Evolutionary conservation across 2,113 vertebrate genomes (phyloP).

Genomic region (Xenopus laevis): DNA sequence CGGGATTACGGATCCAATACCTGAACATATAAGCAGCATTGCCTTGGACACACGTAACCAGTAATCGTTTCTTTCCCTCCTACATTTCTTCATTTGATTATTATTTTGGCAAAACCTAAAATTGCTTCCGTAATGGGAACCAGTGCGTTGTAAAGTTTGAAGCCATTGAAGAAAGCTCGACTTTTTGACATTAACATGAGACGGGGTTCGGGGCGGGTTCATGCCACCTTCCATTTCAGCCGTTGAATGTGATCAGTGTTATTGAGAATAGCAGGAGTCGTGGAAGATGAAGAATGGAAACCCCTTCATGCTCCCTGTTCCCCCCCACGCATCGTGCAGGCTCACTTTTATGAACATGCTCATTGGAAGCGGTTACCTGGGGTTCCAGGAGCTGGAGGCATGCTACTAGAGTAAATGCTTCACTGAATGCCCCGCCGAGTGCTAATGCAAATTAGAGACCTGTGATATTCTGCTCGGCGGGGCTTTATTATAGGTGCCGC

Average conservation of each 20-base stretch:
- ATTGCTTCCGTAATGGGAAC: too few species aligned
- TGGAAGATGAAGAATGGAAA: neutral
- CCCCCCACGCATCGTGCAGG: neutral
- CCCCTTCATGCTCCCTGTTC: neutral
- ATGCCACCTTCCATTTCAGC: constrained; percentile 16
- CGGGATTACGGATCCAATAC: too few species aligned
- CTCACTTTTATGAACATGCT: constrained; percentile 8
- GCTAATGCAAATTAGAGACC: constrained; percentile 25
- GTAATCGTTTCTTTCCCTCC: too few species aligned
- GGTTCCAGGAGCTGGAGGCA: constrained; percentile 30
- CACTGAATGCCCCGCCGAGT: constrained; percentile 35
- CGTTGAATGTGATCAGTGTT: constrained; percentile 17
- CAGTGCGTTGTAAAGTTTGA: too few species aligned
- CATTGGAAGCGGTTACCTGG: constrained; percentile 25
- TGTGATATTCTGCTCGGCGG: constrained; percentile 23
- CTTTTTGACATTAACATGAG: constrained; percentile 2
- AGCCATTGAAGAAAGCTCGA: neutral
- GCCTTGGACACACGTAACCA: too few species aligned
- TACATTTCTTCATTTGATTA: too few species aligned
- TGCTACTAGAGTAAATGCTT: constrained; percentile 31
- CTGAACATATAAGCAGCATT: too few species aligned
- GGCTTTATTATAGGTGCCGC: constrained; percentile 21
- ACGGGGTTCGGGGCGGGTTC: neutral
- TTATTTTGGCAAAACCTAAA: too few species aligned
- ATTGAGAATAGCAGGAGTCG: constrained; percentile 30